Evolutionary conservation across 2,113 vertebrate species (phyloP).

Genomic region (Orthochromis indermauri): DNA sequence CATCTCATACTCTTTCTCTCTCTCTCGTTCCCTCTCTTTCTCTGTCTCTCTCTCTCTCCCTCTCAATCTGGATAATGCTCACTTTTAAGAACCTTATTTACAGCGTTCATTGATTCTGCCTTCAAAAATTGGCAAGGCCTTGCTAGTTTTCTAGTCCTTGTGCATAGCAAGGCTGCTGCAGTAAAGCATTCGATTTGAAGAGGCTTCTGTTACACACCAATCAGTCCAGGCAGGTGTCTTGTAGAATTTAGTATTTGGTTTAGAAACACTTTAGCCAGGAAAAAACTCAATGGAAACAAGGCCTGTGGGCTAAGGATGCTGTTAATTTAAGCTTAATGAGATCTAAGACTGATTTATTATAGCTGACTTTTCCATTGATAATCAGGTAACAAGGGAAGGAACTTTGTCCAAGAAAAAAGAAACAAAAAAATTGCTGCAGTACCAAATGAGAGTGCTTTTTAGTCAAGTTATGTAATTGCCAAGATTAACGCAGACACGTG

Average conservation of each 20-base stretch:
- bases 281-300: conserved; percentile 40
- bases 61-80: conserved; percentile 49
- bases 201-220: conserved; percentile 41
- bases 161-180: conserved; percentile 23
- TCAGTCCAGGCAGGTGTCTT: conserved; percentile 23
- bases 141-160: conserved; percentile 20
- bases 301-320: background rate
- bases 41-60: background rate
- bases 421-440: background rate
- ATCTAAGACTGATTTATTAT: conserved; percentile 9
- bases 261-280: conserved; percentile 19
- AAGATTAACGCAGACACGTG: background rate
- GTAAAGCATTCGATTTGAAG: conserved; percentile 49
- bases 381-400: background rate
- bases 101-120: conserved; percentile 56
- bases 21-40: background rate
- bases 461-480: background rate
- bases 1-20: conserved; percentile 37
- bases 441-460: background rate
- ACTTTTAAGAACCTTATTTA: conserved; percentile 68
- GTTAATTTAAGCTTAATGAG: conserved; percentile 42
- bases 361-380: background rate
- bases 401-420: background rate
- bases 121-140: conserved; percentile 52
- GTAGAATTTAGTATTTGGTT: conserved; percentile 20